These are phyloP conservation scores for Sebastolobus altivelis DNA, from an alignment of 2,797 vertebrate genomes.

Conservation along the genomic window DNA sequence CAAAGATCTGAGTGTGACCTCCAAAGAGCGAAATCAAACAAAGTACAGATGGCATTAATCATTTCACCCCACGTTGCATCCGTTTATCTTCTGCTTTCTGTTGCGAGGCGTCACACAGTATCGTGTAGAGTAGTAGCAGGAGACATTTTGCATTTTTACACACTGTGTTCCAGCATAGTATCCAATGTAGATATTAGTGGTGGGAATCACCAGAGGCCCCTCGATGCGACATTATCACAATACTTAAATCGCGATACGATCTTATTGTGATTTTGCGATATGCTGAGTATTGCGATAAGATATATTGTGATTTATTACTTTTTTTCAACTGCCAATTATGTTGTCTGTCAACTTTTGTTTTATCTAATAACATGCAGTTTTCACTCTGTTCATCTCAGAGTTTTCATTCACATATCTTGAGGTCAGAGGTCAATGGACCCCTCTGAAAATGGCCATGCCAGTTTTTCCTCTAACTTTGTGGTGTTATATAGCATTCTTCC, in stretches of 20 bases:
- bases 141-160: neutral
- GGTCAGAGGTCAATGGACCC: neutral
- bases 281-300: neutral
- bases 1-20: slow-evolving; percentile 71
- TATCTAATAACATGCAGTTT: neutral
- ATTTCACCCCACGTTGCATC: slow-evolving; percentile 29
- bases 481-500: too few relatives aligned
- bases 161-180: neutral
- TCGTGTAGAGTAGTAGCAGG: neutral
- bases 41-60: slow-evolving; percentile 61
- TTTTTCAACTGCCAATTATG: neutral
- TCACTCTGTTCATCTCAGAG: too few relatives aligned
- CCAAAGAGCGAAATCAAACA: slow-evolving; percentile 64
- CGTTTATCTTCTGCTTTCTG: slow-evolving; percentile 25
- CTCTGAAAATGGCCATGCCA: neutral
- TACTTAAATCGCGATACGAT: neutral
- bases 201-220: neutral
- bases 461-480: neutral
- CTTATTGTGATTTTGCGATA: neutral
- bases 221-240: neutral
- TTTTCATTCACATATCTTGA: neutral
- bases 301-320: neutral
- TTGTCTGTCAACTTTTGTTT: neutral
- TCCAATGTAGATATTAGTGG: neutral
- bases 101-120: neutral